These are phyloP conservation scores for Chelonoidis abingdonii DNA, from an alignment of 2,113 vertebrate genomes.

Conservation along the genomic window DNA sequence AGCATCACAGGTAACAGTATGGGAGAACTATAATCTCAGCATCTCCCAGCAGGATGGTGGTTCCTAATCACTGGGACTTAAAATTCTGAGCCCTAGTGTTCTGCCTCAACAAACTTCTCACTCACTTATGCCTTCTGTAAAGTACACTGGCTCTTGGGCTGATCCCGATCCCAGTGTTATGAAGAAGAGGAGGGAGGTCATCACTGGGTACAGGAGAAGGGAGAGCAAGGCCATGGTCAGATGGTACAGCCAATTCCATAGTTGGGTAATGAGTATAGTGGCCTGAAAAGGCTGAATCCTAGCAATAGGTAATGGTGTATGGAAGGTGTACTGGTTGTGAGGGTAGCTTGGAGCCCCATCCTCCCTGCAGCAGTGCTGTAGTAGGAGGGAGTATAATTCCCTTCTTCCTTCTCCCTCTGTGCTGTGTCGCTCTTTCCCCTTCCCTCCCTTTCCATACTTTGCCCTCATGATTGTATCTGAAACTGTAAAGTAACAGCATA, in stretches of 20 bases:
- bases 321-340: neutral
- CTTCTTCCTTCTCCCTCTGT: neutral
- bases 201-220: neutral
- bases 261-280: neutral
- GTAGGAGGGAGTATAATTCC: neutral
- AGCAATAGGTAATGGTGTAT: neutral
- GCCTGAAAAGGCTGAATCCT: neutral
- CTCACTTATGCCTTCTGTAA: neutral
- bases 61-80: neutral
- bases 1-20: neutral
- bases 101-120: neutral
- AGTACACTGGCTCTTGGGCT: neutral
- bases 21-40: neutral
- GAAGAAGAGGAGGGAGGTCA: neutral
- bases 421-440: neutral
- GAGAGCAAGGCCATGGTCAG: neutral
- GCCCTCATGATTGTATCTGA: neutral
- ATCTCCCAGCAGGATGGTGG: neutral
- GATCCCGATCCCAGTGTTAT: neutral
- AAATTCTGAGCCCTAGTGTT: neutral
- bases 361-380: neutral
- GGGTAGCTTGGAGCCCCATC: neutral
- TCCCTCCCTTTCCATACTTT: neutral
- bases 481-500: slow-evolving; percentile 14
- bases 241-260: neutral